These are phyloP conservation scores for Archocentrus centrarchus DNA, from an alignment of 2,113 vertebrate species.

Conservation along the genomic window DNA sequence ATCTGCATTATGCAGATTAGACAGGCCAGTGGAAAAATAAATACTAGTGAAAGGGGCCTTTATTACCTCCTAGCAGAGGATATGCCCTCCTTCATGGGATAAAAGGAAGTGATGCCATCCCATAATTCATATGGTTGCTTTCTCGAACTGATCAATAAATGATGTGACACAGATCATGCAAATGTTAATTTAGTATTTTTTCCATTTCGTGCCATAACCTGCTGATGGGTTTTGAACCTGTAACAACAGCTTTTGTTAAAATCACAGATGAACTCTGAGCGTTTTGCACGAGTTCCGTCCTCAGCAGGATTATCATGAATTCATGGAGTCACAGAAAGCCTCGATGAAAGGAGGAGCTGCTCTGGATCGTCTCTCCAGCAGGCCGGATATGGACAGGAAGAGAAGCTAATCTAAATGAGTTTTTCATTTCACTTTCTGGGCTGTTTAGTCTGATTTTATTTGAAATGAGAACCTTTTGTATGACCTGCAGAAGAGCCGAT, in stretches of 20 bases:
- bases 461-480: too few relatives aligned
- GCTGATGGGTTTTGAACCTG: fast-evolving
- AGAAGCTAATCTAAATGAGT: too few relatives aligned
- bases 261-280: background rate
- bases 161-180: fast-evolving
- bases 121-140: fast-evolving
- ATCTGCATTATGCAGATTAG: too few relatives aligned
- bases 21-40: too few relatives aligned
- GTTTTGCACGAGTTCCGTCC: fast-evolving
- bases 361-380: background rate
- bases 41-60: too few relatives aligned
- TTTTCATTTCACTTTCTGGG: too few relatives aligned
- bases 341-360: background rate
- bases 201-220: fast-evolving
- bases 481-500: too few relatives aligned
- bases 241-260: background rate
- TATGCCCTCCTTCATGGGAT: background rate
- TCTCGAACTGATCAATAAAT: background rate
- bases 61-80: background rate
- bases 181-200: fast-evolving
- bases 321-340: background rate
- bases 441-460: too few relatives aligned
- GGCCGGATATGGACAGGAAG: too few relatives aligned
- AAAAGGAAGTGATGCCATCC: background rate
- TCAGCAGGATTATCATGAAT: background rate